Base-by-base conservation (phyloP, 92 coral and sea anemone species). In the Parazoanthus atlanticus region DNA sequence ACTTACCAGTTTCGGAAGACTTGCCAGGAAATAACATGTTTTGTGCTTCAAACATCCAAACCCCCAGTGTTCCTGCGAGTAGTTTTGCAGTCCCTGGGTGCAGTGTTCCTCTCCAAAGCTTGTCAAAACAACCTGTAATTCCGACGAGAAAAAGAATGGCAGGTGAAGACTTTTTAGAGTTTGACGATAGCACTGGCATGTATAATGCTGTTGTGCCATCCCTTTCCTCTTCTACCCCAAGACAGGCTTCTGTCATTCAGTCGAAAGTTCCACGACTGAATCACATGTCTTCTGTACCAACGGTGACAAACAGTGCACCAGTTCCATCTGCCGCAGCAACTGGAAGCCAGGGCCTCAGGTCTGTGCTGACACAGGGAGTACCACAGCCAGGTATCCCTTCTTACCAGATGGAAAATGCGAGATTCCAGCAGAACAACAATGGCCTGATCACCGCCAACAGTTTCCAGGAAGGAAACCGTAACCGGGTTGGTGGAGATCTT, bases 231-330 rank as follows among this genome's bases (percentile, higher is more conserved):
- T 47, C 36, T 83, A 66, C 33, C 10, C 46, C 34, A 69, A 72
- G 78, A 41, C 78, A 84, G 64, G 17, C 61, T 30, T 28, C 87
- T 15, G 47, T 41, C 34, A 71, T 84, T 71, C 78, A 74, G 31
- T 46, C 78, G 7, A 84, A 84, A 41, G 78, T 70, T 40, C 79
- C 87, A n/a, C 76, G 87, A 29, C 70, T 84, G 78, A 84, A 84
- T 32, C 87, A 84, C 87, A 84, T 84, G 78, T 41, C 78, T 0
- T 70, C 78, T 41, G 67, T 84, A 70, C 79, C 87, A 16, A 84
- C 87, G 5, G 87, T 61, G 11, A 69, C 87, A 84, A 84, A 67
- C 76, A 69, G 29, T 28, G 28, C 67, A 6, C 77, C 87, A 19
- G 78, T 69, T 30, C 66, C 49, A 43, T 74, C 31, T 25, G 12